Percentiles rank a stretch among this genome's conserved stretches.
Conservation (phyloP, 2,888 invertebrate species). For the Heteromurus nitidus region DNA sequence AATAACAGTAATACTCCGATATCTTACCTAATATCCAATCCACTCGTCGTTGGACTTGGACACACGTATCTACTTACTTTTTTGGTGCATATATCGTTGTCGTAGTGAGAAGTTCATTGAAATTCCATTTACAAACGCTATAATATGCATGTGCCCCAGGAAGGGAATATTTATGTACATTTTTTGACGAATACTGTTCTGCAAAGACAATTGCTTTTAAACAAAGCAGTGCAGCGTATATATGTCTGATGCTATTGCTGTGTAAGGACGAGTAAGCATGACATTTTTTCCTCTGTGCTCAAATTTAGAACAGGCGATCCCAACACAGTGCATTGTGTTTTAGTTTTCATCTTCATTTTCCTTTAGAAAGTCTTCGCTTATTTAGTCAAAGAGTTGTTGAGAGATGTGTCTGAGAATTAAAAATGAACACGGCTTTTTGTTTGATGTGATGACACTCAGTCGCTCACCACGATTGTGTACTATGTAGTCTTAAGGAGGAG, state of each 20-base stretch:
- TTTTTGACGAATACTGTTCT: too few relatives aligned
- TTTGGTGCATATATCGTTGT: background rate
- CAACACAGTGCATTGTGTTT: too few relatives aligned
- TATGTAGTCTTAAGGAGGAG: background rate
- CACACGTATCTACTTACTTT: too few relatives aligned
- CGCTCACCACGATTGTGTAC: constrained; percentile 29
- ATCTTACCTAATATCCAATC: background rate
- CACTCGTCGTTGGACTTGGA: too few relatives aligned
- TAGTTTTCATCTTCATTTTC: constrained; percentile 9
- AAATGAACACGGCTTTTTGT: background rate
- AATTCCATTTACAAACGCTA: background rate
- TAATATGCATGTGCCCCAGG: too few relatives aligned
- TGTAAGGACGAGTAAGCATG: background rate
- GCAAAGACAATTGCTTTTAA: background rate
- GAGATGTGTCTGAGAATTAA: background rate
- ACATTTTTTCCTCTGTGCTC: background rate
- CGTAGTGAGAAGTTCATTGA: background rate
- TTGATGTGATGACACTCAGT: constrained; percentile 42
- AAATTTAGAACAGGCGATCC: constrained; percentile 17
- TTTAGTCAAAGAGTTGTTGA: background rate
- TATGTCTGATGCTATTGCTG: too few relatives aligned
- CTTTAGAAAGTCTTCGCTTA: background rate
- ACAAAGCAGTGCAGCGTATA: too few relatives aligned
- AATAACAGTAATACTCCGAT: constrained; percentile 3
- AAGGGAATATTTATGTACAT: too few relatives aligned